Conservation (phyloP, 2,113 vertebrate species). For the Spilogale gracilis region DNA sequence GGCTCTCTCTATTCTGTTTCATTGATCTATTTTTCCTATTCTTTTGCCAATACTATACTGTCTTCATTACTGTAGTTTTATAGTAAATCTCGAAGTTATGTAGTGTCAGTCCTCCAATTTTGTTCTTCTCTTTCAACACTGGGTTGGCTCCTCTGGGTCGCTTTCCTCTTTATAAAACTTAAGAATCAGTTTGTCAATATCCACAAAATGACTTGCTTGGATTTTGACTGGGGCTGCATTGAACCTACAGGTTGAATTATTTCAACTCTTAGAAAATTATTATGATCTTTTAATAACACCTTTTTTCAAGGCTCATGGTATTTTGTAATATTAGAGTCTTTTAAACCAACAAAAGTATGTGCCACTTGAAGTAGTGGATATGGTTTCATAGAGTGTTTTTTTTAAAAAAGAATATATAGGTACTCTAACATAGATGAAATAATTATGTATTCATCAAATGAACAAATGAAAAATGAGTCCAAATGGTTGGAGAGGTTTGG, state of each 20-base stretch:
- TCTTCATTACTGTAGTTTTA: slow-evolving; percentile 9
- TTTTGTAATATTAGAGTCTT: background rate
- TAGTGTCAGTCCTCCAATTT: background rate
- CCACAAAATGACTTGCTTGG: background rate
- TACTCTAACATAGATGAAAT: background rate
- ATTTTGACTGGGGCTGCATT: background rate
- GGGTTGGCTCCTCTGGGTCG: background rate
- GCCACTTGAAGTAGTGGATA: background rate
- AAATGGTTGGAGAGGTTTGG: background rate
- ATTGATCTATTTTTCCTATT: background rate
- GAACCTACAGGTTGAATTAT: background rate
- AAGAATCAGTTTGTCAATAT: background rate
- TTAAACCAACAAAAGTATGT: background rate
- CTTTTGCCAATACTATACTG: background rate
- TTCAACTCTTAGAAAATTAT: background rate
- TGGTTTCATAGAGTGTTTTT: background rate
- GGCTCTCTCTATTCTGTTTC: background rate
- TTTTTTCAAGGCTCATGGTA: background rate
- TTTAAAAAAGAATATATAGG: background rate
- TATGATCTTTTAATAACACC: background rate
- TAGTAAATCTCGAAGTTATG: background rate
- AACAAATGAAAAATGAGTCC: slow-evolving; percentile 1
- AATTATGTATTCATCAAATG: background rate
- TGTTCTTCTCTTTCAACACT: background rate
- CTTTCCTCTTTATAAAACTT: background rate